Evolutionary conservation across 1,140 invertebrate species (phyloP).

Genomic region (Steinernema feltiae): DNA sequence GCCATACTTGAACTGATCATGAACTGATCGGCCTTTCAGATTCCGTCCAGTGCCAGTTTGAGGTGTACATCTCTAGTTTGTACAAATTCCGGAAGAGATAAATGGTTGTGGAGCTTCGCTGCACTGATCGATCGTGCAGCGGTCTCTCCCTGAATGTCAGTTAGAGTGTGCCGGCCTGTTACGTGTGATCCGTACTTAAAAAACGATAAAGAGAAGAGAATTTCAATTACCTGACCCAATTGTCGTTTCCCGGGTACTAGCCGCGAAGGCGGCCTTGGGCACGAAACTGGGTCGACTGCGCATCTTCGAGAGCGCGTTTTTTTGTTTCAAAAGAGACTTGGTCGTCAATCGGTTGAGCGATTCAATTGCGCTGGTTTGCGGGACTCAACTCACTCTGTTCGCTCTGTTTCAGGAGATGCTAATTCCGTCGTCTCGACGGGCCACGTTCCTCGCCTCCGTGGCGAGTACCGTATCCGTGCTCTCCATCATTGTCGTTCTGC

Average conservation of each 20-base stretch:
- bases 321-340: constrained; percentile 3
- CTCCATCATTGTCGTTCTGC: constrained; percentile 42
- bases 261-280: neutral
- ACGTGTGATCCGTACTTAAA: neutral
- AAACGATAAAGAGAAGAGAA: neutral
- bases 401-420: neutral
- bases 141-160: no score
- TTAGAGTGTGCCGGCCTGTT: no score
- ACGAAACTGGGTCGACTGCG: neutral
- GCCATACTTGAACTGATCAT: no score
- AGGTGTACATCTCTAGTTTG: no score
- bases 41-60: no score
- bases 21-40: no score
- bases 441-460: constrained; percentile 32
- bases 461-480: constrained; percentile 29
- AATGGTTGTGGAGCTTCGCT: no score
- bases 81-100: no score
- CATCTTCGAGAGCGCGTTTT: neutral
- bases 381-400: neutral
- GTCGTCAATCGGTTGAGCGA: neutral
- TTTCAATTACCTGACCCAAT: constrained; percentile 10
- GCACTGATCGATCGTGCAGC: no score
- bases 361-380: neutral
- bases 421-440: constrained; percentile 19
- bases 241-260: constrained; percentile 1